Percentiles rank a stretch among this genome's conserved stretches.
Evolutionary conservation across 1,140 invertebrate species (phyloP).

Genomic region (Ceratoteleas bidentatus): DNA sequence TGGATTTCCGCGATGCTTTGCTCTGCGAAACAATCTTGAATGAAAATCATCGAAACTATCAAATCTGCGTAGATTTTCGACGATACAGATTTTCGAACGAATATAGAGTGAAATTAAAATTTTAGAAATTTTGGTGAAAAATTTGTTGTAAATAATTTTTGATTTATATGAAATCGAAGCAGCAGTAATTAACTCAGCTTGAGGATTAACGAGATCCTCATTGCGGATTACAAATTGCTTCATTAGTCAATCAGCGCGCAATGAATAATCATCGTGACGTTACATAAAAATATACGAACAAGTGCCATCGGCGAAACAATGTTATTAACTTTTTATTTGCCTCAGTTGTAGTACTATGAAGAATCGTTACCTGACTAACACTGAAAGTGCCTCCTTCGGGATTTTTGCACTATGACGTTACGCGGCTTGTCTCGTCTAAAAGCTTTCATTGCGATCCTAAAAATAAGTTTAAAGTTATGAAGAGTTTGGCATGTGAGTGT

Average conservation of each 20-base stretch:
- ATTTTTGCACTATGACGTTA: conserved; percentile 48
- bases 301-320: background rate
- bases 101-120: background rate
- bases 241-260: conserved; percentile 6
- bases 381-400: conserved; percentile 38
- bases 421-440: conserved; percentile 41
- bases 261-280: too few relatives aligned
- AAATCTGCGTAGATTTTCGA: too few relatives aligned
- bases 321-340: conserved; percentile 21
- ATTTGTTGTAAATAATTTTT: too few relatives aligned
- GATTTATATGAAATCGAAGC: background rate
- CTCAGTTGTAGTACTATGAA: conserved; percentile 12
- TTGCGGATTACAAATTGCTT: background rate
- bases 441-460: conserved; percentile 44
- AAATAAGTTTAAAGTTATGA: background rate
- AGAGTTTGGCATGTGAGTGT: too few relatives aligned
- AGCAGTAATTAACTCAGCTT: too few relatives aligned
- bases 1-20: background rate
- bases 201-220: background rate
- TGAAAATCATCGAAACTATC: background rate
- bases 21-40: conserved; percentile 12
- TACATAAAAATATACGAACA: conserved; percentile 4
- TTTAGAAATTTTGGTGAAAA: background rate
- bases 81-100: too few relatives aligned
- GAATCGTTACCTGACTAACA: conserved; percentile 28